Conservation (phyloP, 2,113 vertebrate species). For the Mandrillus leucophaeus region DNA sequence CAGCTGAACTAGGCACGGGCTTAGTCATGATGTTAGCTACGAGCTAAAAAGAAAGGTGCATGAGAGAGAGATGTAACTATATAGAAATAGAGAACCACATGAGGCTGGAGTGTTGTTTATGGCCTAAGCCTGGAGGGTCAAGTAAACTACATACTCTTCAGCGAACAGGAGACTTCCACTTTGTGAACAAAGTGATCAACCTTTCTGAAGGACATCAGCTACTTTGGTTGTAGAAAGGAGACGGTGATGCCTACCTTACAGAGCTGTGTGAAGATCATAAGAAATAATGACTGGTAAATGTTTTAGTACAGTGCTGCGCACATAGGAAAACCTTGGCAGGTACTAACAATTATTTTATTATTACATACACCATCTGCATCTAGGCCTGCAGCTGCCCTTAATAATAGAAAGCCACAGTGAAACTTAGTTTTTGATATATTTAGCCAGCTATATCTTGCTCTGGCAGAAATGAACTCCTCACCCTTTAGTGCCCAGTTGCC, state of each 20-base stretch:
- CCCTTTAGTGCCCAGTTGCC: background rate
- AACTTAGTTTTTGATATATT: background rate
- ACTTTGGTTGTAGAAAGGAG: background rate
- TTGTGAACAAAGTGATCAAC: background rate
- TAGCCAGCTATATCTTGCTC: background rate
- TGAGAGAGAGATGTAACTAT: background rate
- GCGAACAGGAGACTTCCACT: background rate
- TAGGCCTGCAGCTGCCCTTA: background rate
- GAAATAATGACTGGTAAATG: background rate
- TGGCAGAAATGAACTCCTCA: background rate
- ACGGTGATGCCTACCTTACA: background rate
- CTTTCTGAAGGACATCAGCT: background rate
- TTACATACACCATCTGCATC: background rate
- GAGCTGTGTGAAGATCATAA: background rate
- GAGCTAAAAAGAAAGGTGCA: background rate
- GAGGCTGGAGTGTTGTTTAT: background rate
- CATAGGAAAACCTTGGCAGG: background rate
- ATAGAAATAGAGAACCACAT: background rate
- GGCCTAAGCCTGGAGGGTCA: background rate
- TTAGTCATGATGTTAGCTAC: background rate
- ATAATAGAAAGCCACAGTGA: background rate
- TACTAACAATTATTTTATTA: background rate
- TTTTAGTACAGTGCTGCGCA: background rate
- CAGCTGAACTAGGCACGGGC: background rate
- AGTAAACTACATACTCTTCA: background rate